phyloP scores from a whole-genome alignment of 2,113 vertebrate genomes.

The Bubo blakistoni region DNA sequence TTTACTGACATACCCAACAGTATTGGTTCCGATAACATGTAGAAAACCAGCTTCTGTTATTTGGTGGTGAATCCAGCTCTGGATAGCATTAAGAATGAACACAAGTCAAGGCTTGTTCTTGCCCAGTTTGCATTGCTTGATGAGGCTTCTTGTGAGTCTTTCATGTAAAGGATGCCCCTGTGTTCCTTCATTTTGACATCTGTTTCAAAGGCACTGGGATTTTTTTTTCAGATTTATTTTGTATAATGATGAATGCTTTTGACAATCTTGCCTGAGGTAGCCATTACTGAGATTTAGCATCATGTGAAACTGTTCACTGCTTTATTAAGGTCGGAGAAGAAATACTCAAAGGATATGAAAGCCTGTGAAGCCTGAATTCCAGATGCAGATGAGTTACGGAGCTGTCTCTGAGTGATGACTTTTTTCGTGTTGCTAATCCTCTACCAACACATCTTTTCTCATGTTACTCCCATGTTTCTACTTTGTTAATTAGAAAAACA shows the following conservation, averaged over 20 bases:
- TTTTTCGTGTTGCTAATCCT: not conserved
- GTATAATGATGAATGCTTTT: not conserved
- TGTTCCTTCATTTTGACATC: not conserved
- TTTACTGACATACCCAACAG: not conserved
- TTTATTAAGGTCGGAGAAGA: not conserved
- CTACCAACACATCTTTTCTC: not conserved
- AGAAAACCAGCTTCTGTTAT: not conserved
- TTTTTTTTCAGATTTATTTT: not conserved
- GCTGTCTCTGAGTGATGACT: not conserved
- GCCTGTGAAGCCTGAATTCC: not conserved
- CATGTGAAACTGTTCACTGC: not conserved
- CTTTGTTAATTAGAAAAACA: not conserved
- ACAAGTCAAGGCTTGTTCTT: not conserved
- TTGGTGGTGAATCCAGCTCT: not conserved
- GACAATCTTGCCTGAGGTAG: not conserved
- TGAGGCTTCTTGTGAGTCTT: not conserved
- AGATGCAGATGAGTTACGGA: rapidly evolving
- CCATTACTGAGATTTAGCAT: not conserved
- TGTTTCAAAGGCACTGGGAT: not conserved
- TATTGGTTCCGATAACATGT: not conserved
- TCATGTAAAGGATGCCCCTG: not conserved
- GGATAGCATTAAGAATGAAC: not conserved
- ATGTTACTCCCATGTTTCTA: not conserved
- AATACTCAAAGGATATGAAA: not conserved
- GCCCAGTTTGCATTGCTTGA: not conserved